Evolutionary conservation across 2,888 invertebrate species (phyloP), one percentile per base, ranked within the genome.

Genomic region (Coenonympha glycerion): DNA sequence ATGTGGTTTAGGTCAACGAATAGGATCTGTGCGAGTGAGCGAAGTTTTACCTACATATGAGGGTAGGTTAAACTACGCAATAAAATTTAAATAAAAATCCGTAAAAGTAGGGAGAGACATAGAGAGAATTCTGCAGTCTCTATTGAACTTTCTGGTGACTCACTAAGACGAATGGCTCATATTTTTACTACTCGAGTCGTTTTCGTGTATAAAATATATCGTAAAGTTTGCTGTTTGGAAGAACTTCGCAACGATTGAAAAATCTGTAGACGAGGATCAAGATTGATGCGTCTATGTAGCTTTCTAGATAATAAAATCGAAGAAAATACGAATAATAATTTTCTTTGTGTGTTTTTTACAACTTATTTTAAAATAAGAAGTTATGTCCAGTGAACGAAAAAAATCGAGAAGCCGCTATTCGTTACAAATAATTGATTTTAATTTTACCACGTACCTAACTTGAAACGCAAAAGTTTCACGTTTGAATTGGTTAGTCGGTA

Each of bases 201-300:
- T 30, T 18, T 28, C 42, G 21, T 13, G 15, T 31, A 18, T 19
- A 42, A 31, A 13, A 42, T 41, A 42, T 33, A 31, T 31, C 31
- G 42, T 31, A 31, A 44, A 31, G 5, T 44, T 31, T 11, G 21
- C 3, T 21, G 15, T n/a, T n/a, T n/a, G n/a, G n/a, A n/a, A n/a
- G 15, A 44, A 31, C 21, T 44, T 21, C 22, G 42, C 31, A 44
- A 22, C 42, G 19, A 44, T 44, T 44, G 42, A 44, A 44, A 44
- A 44, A 44, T 31, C 15, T 19, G 31, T 31, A 15, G 31, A 31
- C 31, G 22, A 44, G 42, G 33, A 19, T 15, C 31, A 44, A 44
- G 42, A 44, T 44, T 8, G 42, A 44, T 44, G 30, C 9, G 42
- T 44, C 42, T 44, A 22, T 44, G 21, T 15, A 15, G 15, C 31